Base-by-base conservation (phyloP, 35 echinoderm and acorn worm species). In the Ophiothrix spiculata region DNA sequence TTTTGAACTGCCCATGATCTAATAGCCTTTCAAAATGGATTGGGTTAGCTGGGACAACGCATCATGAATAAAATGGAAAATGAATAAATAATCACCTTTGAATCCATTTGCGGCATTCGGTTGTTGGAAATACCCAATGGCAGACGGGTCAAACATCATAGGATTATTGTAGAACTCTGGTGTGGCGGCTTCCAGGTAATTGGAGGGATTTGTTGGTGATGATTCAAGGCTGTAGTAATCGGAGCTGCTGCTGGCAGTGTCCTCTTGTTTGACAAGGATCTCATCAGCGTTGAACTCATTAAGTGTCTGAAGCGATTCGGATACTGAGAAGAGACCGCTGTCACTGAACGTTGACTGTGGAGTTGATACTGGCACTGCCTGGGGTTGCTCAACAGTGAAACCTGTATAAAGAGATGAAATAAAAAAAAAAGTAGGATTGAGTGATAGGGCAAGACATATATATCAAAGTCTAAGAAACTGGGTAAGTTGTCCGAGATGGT, bases 281-380 rank as follows among this genome's bases (percentile, higher is more conserved):
- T 99, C 96, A 78, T 99, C 96, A 0, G 96, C 96, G 56, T 93
- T 99, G 89, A 99, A 91, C 74, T 99, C 96, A 75, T 93, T 99
- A 35, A 98, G 92, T 14, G 95, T 98, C 79, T 98, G 95, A 12
- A 98, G 87, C n/a, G 91, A 94, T 63, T 98, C 95, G 0, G 95
- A 94, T 4, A 98, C 89, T 35, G 90, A 88, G 77, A 86, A 93
- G 80, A 94, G 84, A 40, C 91, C 91, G 33, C 91, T 89, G 69
- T 87, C 89, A 92, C 89, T 93, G 80, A 74, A 84, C 46, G 91
- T 83, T 39, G 86, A 75, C 54, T 89, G 91, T 8, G 91, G 84
- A 4, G 89, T 78, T 10, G 95, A 93, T 29, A 98, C 95, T 6
- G 95, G 95, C 31, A 98, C 92, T 32, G 95, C 95, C 76, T 98